A percentile compares a stretch with the other conserved stretches of the same genome.
phyloP scores from a whole-genome alignment of 1,140 invertebrate species.

The Drosophila saltans region DNA sequence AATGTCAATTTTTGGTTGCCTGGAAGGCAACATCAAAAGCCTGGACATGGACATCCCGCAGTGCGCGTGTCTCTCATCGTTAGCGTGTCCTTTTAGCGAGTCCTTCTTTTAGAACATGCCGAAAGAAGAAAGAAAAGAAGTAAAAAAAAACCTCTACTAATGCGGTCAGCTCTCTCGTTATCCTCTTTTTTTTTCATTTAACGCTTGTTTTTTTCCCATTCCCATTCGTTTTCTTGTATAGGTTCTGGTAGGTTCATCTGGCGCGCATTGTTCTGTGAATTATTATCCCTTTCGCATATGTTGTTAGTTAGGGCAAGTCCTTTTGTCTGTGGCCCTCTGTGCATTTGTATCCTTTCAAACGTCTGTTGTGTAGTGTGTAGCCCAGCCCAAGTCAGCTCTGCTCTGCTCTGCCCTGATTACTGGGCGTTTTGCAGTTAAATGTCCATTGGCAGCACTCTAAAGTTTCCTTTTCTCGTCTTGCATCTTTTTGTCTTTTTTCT shows the following conservation, averaged over 20 bases:
- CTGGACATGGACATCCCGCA: conserved; percentile 40
- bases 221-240: conserved; percentile 3
- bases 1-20: conserved; percentile 52
- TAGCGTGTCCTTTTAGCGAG: conserved; percentile 31
- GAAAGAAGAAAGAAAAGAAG: neutral
- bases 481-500: neutral
- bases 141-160: conserved; percentile 22
- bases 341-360: conserved; percentile 46
- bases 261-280: conserved; percentile 43
- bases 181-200: conserved; percentile 10
- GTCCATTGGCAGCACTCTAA: conserved; percentile 30
- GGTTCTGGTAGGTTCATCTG: conserved; percentile 46
- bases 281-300: conserved; percentile 64
- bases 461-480: conserved; percentile 33
- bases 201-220: conserved; percentile 6
- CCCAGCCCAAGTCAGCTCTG: conserved; percentile 22
- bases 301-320: conserved; percentile 44
- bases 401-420: conserved; percentile 35
- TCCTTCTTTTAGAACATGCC: conserved; percentile 4
- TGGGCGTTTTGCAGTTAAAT: conserved; percentile 60
- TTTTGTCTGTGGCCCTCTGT: conserved; percentile 12
- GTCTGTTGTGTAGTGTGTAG: conserved; percentile 30
- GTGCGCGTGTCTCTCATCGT: conserved; percentile 53
- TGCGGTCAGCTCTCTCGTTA: conserved; percentile 28
- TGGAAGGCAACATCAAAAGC: conserved; percentile 43